Evolutionary conservation across 2,797 vertebrate genomes (phyloP).

Genomic region (Danio tinwini): DNA sequence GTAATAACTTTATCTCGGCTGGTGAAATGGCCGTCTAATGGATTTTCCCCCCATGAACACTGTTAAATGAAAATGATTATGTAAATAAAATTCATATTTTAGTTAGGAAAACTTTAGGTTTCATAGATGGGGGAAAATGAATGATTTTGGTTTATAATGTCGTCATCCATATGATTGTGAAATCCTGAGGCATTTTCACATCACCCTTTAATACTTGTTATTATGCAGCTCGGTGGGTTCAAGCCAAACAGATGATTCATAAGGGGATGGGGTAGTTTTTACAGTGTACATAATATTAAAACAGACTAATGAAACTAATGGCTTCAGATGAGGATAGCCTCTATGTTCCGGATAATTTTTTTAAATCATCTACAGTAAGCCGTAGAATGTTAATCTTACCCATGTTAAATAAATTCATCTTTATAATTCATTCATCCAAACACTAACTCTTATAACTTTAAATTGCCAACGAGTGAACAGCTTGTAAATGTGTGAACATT

Average conservation of each 20-base stretch:
- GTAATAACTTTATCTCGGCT: constrained; percentile 61
- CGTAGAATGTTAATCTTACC: neutral
- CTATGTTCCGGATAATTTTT: constrained; percentile 22
- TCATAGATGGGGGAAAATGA: constrained; percentile 50
- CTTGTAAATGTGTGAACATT: no score
- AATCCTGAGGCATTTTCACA: constrained; percentile 1
- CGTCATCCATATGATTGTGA: constrained; percentile 26
- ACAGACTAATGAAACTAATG: constrained; percentile 50
- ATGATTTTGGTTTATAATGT: constrained; percentile 50
- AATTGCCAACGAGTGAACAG: no score
- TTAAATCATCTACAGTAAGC: neutral
- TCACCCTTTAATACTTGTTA: constrained; percentile 20
- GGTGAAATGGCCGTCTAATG: constrained; percentile 60
- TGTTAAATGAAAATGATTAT: constrained; percentile 58
- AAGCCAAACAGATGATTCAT: constrained; percentile 48
- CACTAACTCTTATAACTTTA: neutral
- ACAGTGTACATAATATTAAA: constrained; percentile 51
- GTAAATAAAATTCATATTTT: constrained; percentile 61
- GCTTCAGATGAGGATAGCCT: constrained; percentile 25
- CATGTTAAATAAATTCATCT: constrained; percentile 5
- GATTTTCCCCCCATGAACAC: constrained; percentile 49
- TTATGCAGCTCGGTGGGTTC: constrained; percentile 43
- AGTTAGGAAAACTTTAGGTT: constrained; percentile 53
- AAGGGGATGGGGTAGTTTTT: constrained; percentile 41
- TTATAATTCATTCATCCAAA: neutral